Conservation (phyloP, 2,888 invertebrate genomes). For the Drosophila stalkeri region DNA sequence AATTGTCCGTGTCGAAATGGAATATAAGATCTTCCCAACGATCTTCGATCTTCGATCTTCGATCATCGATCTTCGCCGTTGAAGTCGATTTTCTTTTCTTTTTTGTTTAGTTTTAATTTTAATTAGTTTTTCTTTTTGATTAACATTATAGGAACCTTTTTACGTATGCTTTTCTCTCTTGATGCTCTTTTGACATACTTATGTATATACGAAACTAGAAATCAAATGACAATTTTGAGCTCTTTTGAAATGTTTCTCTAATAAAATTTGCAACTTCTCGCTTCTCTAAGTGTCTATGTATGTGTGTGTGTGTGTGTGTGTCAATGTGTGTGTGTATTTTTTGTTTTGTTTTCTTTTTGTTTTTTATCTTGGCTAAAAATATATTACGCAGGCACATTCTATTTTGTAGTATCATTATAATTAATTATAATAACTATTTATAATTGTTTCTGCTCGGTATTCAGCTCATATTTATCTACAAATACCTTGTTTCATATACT, state of each 20-base stretch:
- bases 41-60: neutral
- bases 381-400: constrained; percentile 84
- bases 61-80: too few relatives aligned
- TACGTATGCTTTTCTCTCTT: constrained; percentile 78
- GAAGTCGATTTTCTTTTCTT: constrained; percentile 8
- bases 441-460: constrained; percentile 68
- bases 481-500: constrained; percentile 42
- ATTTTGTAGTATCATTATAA: constrained; percentile 84
- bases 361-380: constrained; percentile 82
- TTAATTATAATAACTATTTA: constrained; percentile 69
- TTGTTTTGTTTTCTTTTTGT: constrained; percentile 38
- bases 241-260: constrained; percentile 38
- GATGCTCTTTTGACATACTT: constrained; percentile 3
- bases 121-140: constrained; percentile 80
- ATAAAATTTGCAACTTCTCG: constrained; percentile 48
- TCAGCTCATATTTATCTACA: constrained; percentile 81
- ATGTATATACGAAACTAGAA: constrained; percentile 22
- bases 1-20: constrained; percentile 73
- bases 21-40: constrained; percentile 26
- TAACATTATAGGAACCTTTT: constrained; percentile 85
- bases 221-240: constrained; percentile 52
- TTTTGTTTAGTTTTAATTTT: constrained; percentile 53
- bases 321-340: constrained; percentile 37
- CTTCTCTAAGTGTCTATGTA: constrained; percentile 33
- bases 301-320: constrained; percentile 26